Conservation (phyloP, 2,888 invertebrate species). For the Epinotia brunnichana region DNA sequence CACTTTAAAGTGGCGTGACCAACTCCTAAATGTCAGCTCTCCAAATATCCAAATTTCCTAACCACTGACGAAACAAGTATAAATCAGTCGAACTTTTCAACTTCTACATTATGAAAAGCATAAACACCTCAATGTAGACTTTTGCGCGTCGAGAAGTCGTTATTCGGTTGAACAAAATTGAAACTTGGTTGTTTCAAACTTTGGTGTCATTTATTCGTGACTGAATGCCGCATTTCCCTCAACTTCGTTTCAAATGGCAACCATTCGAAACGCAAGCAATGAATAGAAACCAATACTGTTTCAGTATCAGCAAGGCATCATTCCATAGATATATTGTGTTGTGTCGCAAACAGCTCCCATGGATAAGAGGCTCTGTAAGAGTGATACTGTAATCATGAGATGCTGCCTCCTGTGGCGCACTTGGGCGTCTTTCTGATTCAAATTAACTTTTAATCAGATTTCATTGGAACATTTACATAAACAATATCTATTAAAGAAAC, state of each 20-base stretch:
- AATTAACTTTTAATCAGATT: slow-evolving; percentile 8
- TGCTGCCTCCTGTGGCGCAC: slow-evolving; percentile 16
- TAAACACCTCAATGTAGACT: slow-evolving; percentile 22
- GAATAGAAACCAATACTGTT: slow-evolving; percentile 13
- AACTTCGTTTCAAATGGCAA: slow-evolving; percentile 7
- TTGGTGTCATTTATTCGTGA: slow-evolving; percentile 25
- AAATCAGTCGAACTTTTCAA: slow-evolving; percentile 5
- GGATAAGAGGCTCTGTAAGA: slow-evolving; percentile 31
- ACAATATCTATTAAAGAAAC: slow-evolving; percentile 12
- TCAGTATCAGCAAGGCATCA: slow-evolving; percentile 7
- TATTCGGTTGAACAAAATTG: slow-evolving; percentile 10
- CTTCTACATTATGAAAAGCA: slow-evolving; percentile 2
- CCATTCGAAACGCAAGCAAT: slow-evolving; percentile 27
- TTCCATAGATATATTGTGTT: slow-evolving; percentile 21
- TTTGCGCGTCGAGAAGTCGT: slow-evolving; percentile 12
- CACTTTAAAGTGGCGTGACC: slow-evolving; percentile 45
- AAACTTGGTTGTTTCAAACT: slow-evolving; percentile 7
- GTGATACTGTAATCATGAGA: slow-evolving; percentile 32
- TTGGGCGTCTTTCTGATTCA: slow-evolving; percentile 14
- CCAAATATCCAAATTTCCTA: slow-evolving; percentile 4
- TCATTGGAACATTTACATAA: slow-evolving; percentile 3
- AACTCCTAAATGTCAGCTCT: slow-evolving; percentile 30
- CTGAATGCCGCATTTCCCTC: slow-evolving; percentile 10
- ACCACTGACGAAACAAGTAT: not conserved
- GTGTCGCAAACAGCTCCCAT: slow-evolving; percentile 19